A percentile compares a stretch with the other conserved stretches of the same genome.
phyloP scores from a whole-genome alignment of 2,888 invertebrate genomes.

The Rhaphigaster nebulosa region DNA sequence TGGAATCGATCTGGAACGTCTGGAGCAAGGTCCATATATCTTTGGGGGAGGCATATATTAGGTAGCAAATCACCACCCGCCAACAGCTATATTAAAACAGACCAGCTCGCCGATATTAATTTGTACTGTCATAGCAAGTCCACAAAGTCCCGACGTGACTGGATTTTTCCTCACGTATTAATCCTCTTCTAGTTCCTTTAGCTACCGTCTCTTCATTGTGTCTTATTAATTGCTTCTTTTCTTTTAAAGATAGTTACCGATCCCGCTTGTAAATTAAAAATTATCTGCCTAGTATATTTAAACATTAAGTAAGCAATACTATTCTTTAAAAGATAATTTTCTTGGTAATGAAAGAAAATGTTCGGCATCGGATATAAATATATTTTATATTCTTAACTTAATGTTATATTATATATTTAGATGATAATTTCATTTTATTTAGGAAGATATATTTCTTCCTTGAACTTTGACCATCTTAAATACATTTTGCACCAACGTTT shows the following conservation, averaged over 20 bases:
- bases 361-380: too few relatives aligned
- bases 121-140: conserved; percentile 28
- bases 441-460: too few relatives aligned
- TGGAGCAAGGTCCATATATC: conserved; percentile 45
- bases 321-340: neutral
- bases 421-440: too few relatives aligned
- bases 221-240: neutral
- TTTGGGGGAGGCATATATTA: conserved; percentile 34
- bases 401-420: too few relatives aligned
- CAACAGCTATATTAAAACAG: conserved; percentile 46
- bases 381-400: too few relatives aligned
- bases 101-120: conserved; percentile 31
- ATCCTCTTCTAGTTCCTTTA: neutral
- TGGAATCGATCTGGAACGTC: conserved; percentile 28
- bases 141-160: conserved; percentile 11
- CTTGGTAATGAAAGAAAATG: too few relatives aligned
- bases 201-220: neutral
- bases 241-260: neutral
- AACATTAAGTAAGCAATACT: neutral
- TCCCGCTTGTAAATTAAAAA: neutral
- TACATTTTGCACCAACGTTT: too few relatives aligned
- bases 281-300: neutral
- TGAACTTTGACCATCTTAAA: too few relatives aligned
- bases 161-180: neutral
- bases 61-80: conserved; percentile 44